Base-by-base conservation (phyloP, 2,888 invertebrate species). In the Drosophila borealis region DNA sequence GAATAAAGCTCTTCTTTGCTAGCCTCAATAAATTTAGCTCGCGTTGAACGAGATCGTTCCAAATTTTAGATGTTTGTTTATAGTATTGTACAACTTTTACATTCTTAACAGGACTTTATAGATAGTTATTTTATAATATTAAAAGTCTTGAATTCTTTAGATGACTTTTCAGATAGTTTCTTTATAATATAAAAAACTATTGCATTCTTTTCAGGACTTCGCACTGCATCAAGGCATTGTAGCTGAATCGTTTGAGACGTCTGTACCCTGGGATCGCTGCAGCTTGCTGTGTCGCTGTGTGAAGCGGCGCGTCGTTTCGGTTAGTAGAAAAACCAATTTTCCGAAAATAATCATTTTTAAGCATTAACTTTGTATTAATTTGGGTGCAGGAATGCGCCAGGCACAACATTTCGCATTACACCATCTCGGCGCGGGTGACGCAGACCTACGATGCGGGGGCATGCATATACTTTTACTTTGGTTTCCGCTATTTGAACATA, bases 211-310 rank as follows among this genome's bases (percentile, higher is more conserved):
- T 14, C 92, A 98, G 97, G 99, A 99, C 92, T 93, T 99, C 53
- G 99, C 96, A 0, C 94, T 99, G 75, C 96, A 97, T 60, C 97
- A 96, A 92, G 94, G 95, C 77, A 94, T 98, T 17, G 95, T 99
- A 2, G 96, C 98, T 0, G 99, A 99, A 92, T 99, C 99, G 0
- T 99, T 99, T 93, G 99, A 99, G 93, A 99, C 99, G 0, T 99
- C 99, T 0, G 98, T 98, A 2, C 97, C 99, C 1, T 99, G 99
- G 99, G 97, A 98, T 93, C 95, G 97, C 57, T 95, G 97, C 11
- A 92, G 96, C 33, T 93, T 95, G 14, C 93, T 99, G 39, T 98
- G 98, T 91, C 94, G 94, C 57, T 98, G 98, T 93, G 98, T 99
- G 5, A 99, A 99, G 92, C 94, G 95, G 60, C 94, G 97, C 51